Percentiles rank a stretch among this genome's conserved stretches.
Evolutionary conservation across 2,888 invertebrate genomes (phyloP).

Genomic region (Amblyjoppa fuscipennis): DNA sequence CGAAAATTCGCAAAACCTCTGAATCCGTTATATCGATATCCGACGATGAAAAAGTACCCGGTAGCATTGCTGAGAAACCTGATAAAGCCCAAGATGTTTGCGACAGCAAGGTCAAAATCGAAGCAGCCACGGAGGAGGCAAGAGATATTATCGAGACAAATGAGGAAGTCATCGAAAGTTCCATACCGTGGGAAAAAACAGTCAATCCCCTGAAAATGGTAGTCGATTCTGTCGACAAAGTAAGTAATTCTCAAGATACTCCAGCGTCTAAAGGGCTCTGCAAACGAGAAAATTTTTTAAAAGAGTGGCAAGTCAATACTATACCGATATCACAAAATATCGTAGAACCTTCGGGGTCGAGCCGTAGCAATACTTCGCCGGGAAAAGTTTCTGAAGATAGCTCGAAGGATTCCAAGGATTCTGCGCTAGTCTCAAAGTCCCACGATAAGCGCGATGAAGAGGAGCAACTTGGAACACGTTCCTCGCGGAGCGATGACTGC

Average conservation of each 20-base stretch:
- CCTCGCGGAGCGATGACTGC: not conserved
- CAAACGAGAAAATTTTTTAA: conserved; percentile 68
- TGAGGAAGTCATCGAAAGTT: not conserved
- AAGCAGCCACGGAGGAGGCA: not conserved
- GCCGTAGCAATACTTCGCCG: not conserved
- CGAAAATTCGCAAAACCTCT: conserved; percentile 37
- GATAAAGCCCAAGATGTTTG: not conserved
- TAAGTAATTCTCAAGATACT: conserved; percentile 36
- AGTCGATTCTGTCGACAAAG: not conserved
- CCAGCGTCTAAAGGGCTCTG: conserved; percentile 35
- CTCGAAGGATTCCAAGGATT: not conserved
- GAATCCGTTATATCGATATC: conserved; percentile 47
- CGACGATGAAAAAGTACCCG: conserved; percentile 34
- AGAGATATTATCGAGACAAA: not conserved
- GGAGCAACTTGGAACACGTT: not conserved
- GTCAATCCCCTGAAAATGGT: not conserved
- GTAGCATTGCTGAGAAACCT: conserved; percentile 1
- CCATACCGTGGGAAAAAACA: conserved; percentile 33
- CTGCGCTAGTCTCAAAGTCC: not conserved
- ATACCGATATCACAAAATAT: conserved; percentile 36
- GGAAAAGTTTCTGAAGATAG: conserved; percentile 7
- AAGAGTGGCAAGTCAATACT: conserved; percentile 76
- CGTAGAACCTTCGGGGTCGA: not conserved
- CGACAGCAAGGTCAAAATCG: conserved; percentile 30
- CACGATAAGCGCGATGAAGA: not conserved